Percentiles rank a stretch among this genome's conserved stretches.
Evolutionary conservation across 2,888 invertebrate genomes (phyloP).

Genomic region (Dromius quadrimaculatus): DNA sequence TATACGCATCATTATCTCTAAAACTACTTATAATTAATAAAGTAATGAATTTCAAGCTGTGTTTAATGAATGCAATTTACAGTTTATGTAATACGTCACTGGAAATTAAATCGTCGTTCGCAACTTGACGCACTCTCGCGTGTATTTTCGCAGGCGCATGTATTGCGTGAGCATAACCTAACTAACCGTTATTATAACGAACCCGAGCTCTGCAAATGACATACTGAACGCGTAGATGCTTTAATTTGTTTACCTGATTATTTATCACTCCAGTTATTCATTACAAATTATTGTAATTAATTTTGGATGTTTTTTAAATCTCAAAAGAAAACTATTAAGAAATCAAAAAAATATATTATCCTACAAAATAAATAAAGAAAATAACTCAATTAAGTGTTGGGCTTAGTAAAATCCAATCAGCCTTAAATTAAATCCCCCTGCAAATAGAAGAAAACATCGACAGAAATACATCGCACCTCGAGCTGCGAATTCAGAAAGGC

Average conservation of each 20-base stretch:
- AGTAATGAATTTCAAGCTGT: conserved; percentile 49
- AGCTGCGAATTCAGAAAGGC: conserved; percentile 13
- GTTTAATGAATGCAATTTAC: conserved; percentile 52
- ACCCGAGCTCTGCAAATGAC: conserved; percentile 36
- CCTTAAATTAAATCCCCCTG: conserved; percentile 16
- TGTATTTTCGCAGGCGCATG: not conserved
- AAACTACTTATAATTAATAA: conserved; percentile 52
- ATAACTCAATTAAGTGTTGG: conserved; percentile 15
- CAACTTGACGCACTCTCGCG: not conserved
- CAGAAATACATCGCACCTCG: not conserved
- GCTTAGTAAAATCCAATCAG: conserved; percentile 32
- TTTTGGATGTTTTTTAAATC: conserved; percentile 28
- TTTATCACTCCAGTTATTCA: conserved; percentile 39
- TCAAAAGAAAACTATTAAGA: too few relatives aligned
- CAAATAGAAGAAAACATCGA: conserved; percentile 27
- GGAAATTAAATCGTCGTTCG: conserved; percentile 49
- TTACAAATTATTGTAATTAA: conserved; percentile 43
- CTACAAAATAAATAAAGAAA: not conserved
- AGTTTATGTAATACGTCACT: conserved; percentile 51
- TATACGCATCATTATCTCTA: conserved; percentile 51
- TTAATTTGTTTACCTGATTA: conserved; percentile 48
- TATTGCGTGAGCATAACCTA: conserved; percentile 23
- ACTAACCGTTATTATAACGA: conserved; percentile 44
- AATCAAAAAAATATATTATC: conserved; percentile 1
- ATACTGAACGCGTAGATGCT: conserved; percentile 7